phyloP scores from a whole-genome alignment of 2,113 vertebrate genomes.

The Petrocephalus microphthalmus region DNA sequence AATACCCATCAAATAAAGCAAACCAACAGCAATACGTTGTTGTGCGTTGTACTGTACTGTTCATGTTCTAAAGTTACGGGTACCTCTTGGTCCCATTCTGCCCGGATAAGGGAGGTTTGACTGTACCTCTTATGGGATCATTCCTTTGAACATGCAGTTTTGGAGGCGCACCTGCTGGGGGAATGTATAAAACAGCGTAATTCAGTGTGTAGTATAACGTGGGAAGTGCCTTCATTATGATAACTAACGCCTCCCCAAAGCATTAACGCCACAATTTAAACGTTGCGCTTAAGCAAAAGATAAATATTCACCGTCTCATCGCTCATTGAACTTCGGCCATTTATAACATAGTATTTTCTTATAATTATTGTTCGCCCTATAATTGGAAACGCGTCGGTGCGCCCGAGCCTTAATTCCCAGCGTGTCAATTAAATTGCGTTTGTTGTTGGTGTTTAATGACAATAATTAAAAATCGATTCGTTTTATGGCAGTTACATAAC shows the following conservation, averaged over 20 bases:
- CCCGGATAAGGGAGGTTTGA: too few species aligned
- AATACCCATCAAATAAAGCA: too few species aligned
- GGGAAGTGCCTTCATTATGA: conserved; percentile 1
- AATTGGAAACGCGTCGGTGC: neutral
- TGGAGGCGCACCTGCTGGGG: neutral
- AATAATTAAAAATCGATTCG: conserved; percentile 4
- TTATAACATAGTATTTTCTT: neutral
- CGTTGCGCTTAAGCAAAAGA: conserved; percentile 29
- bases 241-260: conserved; percentile 4
- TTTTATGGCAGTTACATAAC: neutral
- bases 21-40: too few species aligned
- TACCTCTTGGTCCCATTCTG: too few species aligned
- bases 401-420: neutral
- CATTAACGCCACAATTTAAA: neutral
- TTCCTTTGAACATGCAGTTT: neutral
- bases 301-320: conserved; percentile 28
- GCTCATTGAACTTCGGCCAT: conserved; percentile 14
- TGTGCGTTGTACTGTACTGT: too few species aligned
- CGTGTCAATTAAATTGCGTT: neutral
- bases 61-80: too few species aligned
- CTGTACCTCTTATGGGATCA: neutral
- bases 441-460: neutral
- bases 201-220: conserved; percentile 24
- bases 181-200: neutral
- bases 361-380: neutral